Base-by-base conservation (phyloP, 2,888 invertebrate species). In the Rambutsinella grinnellia region DNA sequence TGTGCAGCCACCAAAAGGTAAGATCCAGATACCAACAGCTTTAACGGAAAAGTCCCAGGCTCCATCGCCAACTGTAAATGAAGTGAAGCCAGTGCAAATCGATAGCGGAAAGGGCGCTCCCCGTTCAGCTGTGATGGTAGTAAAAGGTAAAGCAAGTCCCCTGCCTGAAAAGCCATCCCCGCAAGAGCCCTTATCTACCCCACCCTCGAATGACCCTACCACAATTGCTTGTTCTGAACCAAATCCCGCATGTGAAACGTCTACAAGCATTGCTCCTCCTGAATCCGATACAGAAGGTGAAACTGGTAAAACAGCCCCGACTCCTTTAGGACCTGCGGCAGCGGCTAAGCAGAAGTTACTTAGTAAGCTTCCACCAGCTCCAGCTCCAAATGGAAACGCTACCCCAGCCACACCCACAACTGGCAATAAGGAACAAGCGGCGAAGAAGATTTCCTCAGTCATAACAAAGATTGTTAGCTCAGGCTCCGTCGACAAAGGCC, bases 1-100 rank as follows among this genome's bases (percentile, higher is more conserved):
- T 17, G 36, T 8, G n/a, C n/a, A n/a, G 15, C 15, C 21, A 28
- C 44, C 85, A 86, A 62, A 85, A 86, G 57, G 85, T 87, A 79
- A 86, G 8, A 28, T 74, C 36, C 86, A 87, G 27, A 86, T 85
- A 27, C 83, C 84, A 85, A 85, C 60, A 85, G 88, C 89, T 75
- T 90, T 89, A 85, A 89, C 89, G 86, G 89, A 90, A 87, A 89
- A 90, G 63, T 90, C 90, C 85, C 89, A 54, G n/a, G 36, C 49
- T 10, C 47, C 63, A 1, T 23, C 56, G 6, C 36, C 63, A 2
- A 13, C 63, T 1, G 21, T 26, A n/a, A 53, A 10, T 21, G 71
- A 89, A 78, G 87, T 91, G 19, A 83, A 81, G 51, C 74, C 80
- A 23, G 83, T 82, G 10, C 23, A 80, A 23, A 27, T 81, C n/a